Base-by-base conservation (phyloP, 2,113 vertebrate species). In the Cryptomyrus ogoouensis region DNA sequence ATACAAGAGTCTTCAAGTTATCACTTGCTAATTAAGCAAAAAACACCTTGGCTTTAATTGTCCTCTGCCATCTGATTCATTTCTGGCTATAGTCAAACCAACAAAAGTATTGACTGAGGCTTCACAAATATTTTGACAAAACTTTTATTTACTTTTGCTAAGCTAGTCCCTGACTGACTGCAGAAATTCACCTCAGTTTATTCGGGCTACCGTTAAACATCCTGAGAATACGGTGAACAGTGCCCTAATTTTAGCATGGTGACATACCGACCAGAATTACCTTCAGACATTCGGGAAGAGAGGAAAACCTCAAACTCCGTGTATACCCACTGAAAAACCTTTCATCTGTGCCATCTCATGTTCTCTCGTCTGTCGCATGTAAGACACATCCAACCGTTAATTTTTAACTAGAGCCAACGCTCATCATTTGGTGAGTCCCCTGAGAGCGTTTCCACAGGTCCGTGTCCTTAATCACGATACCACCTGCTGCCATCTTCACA, bases 21-120 rank as follows among this genome's bases (percentile, higher is more conserved):
- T 27, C 46, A 87, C 19, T 49, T 86, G 80, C 35, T 50, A 90
- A 89, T 91, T 84, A 92, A 46, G 12, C 19, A 21, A 42, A n/a
- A 74, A 88, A 88, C 70, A 42, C 17, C 15, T 88, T 56, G 13
- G 19, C 27, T 44, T 56, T 56, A 27, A 53, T n/a, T 87, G 7
- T 35, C 50, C 27, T 13, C 3, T 53, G 50, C 85, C 13, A 56
- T 53, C 44, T 47, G 44, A 84, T 24, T 84, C 7, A 56, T 53
- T 87, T 87, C 50, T 52, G 6, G 15, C 47, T 50, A 2, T 24
- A 84, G 83, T 84, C 44, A 47, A 46, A 39, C 83, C 31, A 52
- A 12, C 50, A 17, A 53, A 87, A 56, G 39, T 46, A 47, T 31
- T 31, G 12, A 87, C 50, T 87, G 12, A 27, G 47, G 5, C 5